A percentile compares a stretch with the other conserved stretches of the same genome.
These are phyloP conservation scores for Hypanus sabinus DNA, from an alignment of 2,113 vertebrate genomes.

Conservation along the genomic window DNA sequence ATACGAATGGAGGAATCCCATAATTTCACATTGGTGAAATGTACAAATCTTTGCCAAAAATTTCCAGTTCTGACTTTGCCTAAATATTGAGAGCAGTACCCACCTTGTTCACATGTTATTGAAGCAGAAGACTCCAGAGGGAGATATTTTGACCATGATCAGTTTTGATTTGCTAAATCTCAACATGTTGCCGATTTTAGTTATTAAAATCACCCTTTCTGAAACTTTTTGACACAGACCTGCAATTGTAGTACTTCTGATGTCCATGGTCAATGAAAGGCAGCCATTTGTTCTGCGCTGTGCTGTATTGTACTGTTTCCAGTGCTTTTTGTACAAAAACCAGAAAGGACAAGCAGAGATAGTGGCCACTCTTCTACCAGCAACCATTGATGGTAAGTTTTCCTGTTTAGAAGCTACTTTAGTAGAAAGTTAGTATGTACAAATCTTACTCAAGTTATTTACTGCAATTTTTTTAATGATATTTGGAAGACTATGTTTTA, in stretches of 20 bases:
- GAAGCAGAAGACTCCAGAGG: background rate
- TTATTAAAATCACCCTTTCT: background rate
- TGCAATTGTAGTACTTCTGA: conserved; percentile 90
- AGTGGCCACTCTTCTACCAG: conserved; percentile 86
- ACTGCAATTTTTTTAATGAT: background rate
- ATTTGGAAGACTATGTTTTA: too few relatives aligned
- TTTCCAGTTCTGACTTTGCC: background rate
- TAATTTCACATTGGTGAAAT: background rate
- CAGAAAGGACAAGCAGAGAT: conserved; percentile 94
- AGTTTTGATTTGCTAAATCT: background rate
- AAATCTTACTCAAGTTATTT: background rate
- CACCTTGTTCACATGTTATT: background rate
- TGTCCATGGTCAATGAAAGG: conserved; percentile 97
- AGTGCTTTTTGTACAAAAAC: conserved; percentile 96
- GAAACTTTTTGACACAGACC: conserved; percentile 57
- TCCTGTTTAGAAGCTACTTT: background rate
- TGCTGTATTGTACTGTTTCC: conserved; percentile 96
- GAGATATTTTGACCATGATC: background rate
- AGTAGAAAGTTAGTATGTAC: background rate
- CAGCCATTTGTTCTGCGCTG: conserved; percentile 94
- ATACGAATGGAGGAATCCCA: background rate
- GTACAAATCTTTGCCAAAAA: background rate
- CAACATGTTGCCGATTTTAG: background rate
- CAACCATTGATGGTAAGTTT: conserved; percentile 84
- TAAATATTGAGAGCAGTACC: background rate